phyloP scores from a whole-genome alignment of 2,113 vertebrate species.

The Polypterus senegalus region DNA sequence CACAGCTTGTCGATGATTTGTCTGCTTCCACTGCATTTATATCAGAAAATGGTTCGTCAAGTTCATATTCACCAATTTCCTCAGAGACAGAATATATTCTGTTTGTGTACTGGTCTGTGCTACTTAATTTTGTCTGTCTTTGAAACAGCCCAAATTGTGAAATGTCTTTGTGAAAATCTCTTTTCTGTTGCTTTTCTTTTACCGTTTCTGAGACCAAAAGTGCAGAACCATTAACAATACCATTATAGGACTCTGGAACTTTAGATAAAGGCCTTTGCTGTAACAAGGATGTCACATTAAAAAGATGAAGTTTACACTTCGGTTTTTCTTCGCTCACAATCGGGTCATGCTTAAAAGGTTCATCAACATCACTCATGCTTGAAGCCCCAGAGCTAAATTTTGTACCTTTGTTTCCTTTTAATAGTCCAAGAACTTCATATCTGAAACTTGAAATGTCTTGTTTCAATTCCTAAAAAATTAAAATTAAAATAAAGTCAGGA shows the following conservation, averaged over 20 bases:
- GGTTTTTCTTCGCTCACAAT: slow-evolving; percentile 36
- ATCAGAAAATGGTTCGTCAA: slow-evolving; percentile 4
- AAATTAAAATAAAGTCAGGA: slow-evolving; percentile 13
- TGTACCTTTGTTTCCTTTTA: slow-evolving; percentile 55
- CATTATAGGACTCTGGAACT: slow-evolving; percentile 33
- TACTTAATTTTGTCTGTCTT: slow-evolving; percentile 48
- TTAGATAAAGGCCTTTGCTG: slow-evolving; percentile 46
- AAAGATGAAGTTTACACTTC: slow-evolving; percentile 52
- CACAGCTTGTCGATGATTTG: neutral
- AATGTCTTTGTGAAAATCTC: slow-evolving; percentile 49
- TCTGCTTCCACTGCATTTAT: neutral
- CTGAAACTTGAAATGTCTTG: slow-evolving; percentile 98
- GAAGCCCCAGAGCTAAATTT: slow-evolving; percentile 39
- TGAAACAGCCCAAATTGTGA: slow-evolving; percentile 57
- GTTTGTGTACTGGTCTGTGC: slow-evolving; percentile 39
- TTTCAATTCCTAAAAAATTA: slow-evolving; percentile 73
- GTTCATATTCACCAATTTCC: slow-evolving; percentile 39
- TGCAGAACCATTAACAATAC: slow-evolving; percentile 49
- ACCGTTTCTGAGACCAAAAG: slow-evolving; percentile 37
- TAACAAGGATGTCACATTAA: slow-evolving; percentile 48
- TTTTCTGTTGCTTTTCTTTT: slow-evolving; percentile 50
- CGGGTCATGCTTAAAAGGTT: slow-evolving; percentile 47
- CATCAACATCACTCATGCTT: slow-evolving; percentile 52
- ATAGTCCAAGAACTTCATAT: slow-evolving; percentile 85
- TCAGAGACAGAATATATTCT: slow-evolving; percentile 67